These are phyloP conservation scores for Canis aureus DNA, from an alignment of 2,113 vertebrate genomes.

Conservation along the genomic window DNA sequence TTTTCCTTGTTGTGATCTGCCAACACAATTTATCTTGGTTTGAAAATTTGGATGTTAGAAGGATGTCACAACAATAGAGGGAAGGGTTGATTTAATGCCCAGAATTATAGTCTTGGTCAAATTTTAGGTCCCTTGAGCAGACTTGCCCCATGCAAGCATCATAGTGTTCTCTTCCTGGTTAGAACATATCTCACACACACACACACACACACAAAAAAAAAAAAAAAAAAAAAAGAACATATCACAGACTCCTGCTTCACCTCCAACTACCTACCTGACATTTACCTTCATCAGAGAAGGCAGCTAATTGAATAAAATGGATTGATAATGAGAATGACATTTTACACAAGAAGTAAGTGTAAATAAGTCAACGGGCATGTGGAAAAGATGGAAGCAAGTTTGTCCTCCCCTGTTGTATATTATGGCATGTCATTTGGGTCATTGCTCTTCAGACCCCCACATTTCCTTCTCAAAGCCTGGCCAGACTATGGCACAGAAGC, in stretches of 20 bases:
- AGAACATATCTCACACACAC: neutral
- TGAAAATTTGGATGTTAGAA: neutral
- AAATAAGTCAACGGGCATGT: neutral
- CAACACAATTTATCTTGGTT: neutral
- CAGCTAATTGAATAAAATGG: neutral
- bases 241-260: neutral
- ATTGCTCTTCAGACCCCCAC: neutral
- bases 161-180: fast-evolving
- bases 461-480: no score
- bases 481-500: neutral
- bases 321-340: neutral
- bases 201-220: no score
- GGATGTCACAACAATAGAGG: neutral
- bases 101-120: neutral
- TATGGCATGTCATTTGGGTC: no score
- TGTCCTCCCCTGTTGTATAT: neutral
- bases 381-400: neutral
- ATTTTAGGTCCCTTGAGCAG: neutral
- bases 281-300: neutral
- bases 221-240: no score
- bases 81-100: neutral
- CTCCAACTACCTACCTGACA: neutral
- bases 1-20: neutral
- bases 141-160: neutral
- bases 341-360: neutral